Conservation (phyloP, 2,113 vertebrate species). For the Chaetops frenatus region DNA sequence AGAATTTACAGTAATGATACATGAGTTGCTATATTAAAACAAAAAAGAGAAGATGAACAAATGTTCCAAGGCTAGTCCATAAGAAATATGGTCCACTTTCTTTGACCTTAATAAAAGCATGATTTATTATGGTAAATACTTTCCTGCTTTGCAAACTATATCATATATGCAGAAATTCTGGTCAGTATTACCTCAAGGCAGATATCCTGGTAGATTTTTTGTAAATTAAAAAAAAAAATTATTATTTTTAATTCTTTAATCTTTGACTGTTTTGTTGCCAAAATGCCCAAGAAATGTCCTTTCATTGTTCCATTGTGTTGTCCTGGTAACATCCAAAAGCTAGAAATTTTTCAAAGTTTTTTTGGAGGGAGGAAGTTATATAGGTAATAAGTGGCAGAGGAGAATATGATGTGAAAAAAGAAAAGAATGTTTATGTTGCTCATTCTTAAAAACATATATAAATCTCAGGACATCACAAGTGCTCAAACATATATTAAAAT, state of each 20-base stretch:
- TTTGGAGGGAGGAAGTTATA: not conserved
- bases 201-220: not conserved
- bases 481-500: not conserved
- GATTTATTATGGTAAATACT: not conserved
- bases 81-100: not conserved
- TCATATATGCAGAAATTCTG: not conserved
- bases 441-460: not conserved
- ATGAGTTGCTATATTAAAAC: not conserved
- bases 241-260: not conserved
- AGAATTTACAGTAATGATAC: not conserved
- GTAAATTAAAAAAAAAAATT: not conserved
- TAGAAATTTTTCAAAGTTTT: not conserved
- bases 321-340: not conserved
- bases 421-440: not conserved
- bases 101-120: not conserved
- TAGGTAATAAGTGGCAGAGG: not conserved
- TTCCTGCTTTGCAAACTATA: not conserved
- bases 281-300: not conserved
- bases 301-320: not conserved
- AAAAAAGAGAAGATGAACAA: not conserved
- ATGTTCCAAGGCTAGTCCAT: not conserved
- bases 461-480: not conserved
- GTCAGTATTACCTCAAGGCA: not conserved
- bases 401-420: not conserved
- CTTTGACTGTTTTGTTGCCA: not conserved